These are phyloP conservation scores for Erynnis tages DNA, from an alignment of 2,888 invertebrate species.

Conservation along the genomic window DNA sequence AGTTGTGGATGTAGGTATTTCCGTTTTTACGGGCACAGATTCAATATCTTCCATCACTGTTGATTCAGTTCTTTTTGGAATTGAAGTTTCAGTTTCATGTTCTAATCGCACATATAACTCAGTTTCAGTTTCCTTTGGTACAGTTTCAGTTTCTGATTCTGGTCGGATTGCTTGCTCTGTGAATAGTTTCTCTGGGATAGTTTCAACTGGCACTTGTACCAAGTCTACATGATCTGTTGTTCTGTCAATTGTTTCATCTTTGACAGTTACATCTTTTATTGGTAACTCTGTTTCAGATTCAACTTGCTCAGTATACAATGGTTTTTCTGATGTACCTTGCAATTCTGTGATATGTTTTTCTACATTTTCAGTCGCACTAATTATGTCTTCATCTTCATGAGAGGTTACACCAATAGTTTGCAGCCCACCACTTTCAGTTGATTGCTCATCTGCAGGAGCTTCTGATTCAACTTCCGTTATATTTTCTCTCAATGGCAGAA, in stretches of 20 bases:
- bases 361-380: conserved; percentile 2
- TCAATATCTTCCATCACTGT: conserved; percentile 4
- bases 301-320: not conserved
- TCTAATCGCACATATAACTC: conserved; percentile 17
- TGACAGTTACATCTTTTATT: not conserved
- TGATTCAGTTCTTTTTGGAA: not conserved
- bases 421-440: not conserved
- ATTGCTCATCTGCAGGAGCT: not conserved
- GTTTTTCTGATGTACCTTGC: conserved; percentile 13
- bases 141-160: conserved; percentile 11
- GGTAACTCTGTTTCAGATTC: conserved; percentile 9
- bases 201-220: not conserved
- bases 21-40: not conserved
- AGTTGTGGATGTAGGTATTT: not conserved
- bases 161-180: not conserved
- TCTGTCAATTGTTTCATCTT: conserved; percentile 13
- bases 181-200: not conserved
- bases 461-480: conserved; percentile 1
- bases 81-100: conserved; percentile 18
- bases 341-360: conserved; percentile 24
- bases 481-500: too few species aligned
- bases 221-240: conserved; percentile 8
- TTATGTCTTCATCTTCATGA: conserved; percentile 2
- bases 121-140: conserved; percentile 9
- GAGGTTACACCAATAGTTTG: not conserved